Evolutionary conservation across 1,140 invertebrate genomes (phyloP), one percentile per base, ranked within the genome.

Genomic region (Heliothis virescens): DNA sequence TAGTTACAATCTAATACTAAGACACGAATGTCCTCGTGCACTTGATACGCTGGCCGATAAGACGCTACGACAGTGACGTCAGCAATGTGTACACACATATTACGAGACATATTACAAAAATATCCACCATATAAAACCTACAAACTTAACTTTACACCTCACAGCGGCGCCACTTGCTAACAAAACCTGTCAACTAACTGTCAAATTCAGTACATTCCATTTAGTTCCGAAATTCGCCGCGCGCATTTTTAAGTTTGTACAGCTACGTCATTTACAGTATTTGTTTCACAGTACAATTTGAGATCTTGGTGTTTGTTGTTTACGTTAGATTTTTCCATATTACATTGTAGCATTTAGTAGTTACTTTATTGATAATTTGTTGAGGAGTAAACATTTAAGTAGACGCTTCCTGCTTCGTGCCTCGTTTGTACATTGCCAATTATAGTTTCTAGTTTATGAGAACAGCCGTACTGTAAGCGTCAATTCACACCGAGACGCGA

Each of bases 1-100:
- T 65, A 65, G 60, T 47, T 65, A 65, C 34, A 65, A 9, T 5
- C 62, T 16, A 47, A 9, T 47, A 16, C 3, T 34, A 41, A 47
- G 9, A 65, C 34, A 65, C 60, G 29, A 41, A 41, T 47, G 34
- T 65, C 34, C 34, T 65, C 62, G 62, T 41, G 34, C 62, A 65
- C 62, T 65, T 65, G 62, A 65, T 65, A 65, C 34, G 62, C 29
- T 47, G 62, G n/a, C 34, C 62, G 62, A 65, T 65, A 65, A 63
- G 29, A 65, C 62, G 16, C 34, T 29, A 47, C 1, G 62, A n/a
- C 21, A 0, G 5, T 65, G 62, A 65, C 62, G 62, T 65, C 15
- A 65, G 9, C 13, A 18, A 9, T 47, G 34, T 65, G 62, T 65
- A 65, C n/a, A 65, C 15, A 65, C 29, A 63, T 63, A 63, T 41